Evolutionary conservation across 2,797 vertebrate genomes (phyloP).

Genomic region (Ispidina picta): DNA sequence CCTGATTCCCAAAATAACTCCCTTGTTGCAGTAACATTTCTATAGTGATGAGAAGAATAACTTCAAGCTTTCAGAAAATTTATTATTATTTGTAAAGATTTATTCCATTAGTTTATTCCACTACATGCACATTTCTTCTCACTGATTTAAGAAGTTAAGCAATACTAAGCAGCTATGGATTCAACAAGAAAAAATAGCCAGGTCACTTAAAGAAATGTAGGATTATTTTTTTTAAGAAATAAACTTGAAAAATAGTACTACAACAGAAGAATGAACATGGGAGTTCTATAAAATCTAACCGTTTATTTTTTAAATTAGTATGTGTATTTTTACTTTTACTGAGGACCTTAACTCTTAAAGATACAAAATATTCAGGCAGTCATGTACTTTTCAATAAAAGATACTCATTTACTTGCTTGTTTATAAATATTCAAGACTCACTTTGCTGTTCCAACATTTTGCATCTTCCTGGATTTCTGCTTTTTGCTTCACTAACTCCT

Average conservation of each 20-base stretch:
- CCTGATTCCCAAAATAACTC: neutral
- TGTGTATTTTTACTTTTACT: neutral
- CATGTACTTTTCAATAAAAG: slow-evolving; percentile 37
- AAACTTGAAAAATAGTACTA: neutral
- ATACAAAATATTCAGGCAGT: slow-evolving; percentile 33
- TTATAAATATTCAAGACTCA: slow-evolving; percentile 71
- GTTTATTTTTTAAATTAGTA: neutral
- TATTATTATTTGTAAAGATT: neutral
- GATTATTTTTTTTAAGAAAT: neutral
- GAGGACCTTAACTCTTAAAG: slow-evolving; percentile 9
- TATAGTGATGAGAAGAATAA: neutral
- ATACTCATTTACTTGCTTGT: slow-evolving; percentile 58
- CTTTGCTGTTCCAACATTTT: slow-evolving; percentile 64
- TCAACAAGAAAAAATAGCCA: neutral
- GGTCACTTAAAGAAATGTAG: neutral
- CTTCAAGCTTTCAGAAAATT: neutral
- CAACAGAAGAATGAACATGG: neutral
- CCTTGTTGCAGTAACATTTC: neutral
- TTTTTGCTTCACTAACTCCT: slow-evolving; percentile 67
- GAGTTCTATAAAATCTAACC: neutral
- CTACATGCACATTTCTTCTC: neutral
- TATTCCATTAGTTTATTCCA: neutral
- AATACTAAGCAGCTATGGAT: neutral
- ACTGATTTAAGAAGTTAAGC: neutral
- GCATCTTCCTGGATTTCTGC: slow-evolving; percentile 60